Base-by-base conservation (phyloP, 1,140 invertebrate species). In the Platyura marginata region DNA sequence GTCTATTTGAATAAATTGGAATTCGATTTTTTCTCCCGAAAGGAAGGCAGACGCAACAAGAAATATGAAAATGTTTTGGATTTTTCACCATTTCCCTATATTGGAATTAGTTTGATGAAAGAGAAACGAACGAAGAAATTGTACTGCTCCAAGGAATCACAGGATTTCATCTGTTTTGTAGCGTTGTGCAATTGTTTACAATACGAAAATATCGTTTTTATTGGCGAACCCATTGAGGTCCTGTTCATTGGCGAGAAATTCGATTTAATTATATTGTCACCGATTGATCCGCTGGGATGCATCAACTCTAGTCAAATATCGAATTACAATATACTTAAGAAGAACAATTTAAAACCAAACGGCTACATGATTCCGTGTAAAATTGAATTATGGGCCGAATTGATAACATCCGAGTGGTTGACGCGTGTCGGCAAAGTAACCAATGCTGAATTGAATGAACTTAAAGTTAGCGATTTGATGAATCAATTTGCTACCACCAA, bases 51-150 rank as follows among this genome's bases (percentile, higher is more conserved):
- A 21, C 18, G 10, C 11, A 18, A 10, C n/a, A 38, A 6, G 18
- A 6, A 6, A 6, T 18, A 20, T 38, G 36, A 38, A 3, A 38
- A 38, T 38, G 18, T 19, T 46, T 43, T 59, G 29, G 68, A 70
- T 51, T 54, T 66, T 15, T 61, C 52, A 41, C 57, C 60, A 37
- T 68, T 69, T 46, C 67, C 68, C 2, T 20, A 67, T 4, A 59
- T 68, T 53, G 68, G 68, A 1, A 49, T 69, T n/a, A 45, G 62
- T 8, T 56, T 70, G 55, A 43, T 68, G 8, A 51, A 51, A 34
- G 64, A 60, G 43, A 49, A 57, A 41, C 59, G 57, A 18, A 55
- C 57, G 11, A 45, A 57, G 23, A 56, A 59, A 19, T 41, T 70
- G 1, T 53, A 57, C 15, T 66, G 57, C 41, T 53, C 47, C 49